phyloP scores from a whole-genome alignment of 1,140 invertebrate genomes.

The Rhopalosiphum padi region DNA sequence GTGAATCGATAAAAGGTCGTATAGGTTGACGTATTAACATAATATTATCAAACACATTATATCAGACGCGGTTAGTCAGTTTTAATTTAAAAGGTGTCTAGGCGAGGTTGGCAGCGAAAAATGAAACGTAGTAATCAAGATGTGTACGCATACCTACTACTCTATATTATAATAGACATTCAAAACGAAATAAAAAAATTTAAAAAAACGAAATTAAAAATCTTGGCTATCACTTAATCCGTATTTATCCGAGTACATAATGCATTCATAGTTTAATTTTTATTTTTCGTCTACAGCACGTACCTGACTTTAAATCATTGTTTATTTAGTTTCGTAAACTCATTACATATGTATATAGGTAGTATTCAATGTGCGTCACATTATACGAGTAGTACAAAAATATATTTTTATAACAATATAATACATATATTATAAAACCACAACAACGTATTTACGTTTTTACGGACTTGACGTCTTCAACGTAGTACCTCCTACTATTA shows the following conservation, averaged over 20 bases:
- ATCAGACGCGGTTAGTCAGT: neutral
- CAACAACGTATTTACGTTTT: neutral
- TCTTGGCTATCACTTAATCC: neutral
- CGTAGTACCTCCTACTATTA: neutral
- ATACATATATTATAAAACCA: neutral
- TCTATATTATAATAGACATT: neutral
- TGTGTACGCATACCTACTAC: neutral
- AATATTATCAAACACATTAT: neutral
- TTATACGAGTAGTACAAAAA: neutral
- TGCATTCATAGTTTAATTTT: neutral
- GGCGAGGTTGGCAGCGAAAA: neutral
- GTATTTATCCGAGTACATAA: neutral
- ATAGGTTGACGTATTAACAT: neutral
- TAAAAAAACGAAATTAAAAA: neutral
- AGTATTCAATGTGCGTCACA: neutral
- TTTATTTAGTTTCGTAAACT: neutral
- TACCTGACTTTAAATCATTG: neutral
- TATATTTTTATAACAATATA: neutral
- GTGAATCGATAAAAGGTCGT: neutral
- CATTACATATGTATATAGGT: neutral
- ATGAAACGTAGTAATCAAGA: neutral
- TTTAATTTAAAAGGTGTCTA: neutral
- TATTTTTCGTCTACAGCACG: neutral
- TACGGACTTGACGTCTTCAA: neutral
- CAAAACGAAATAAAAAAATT: neutral